Evolutionary conservation across 2,888 invertebrate genomes (phyloP).

Genomic region (Sarcophaga rosellei): DNA sequence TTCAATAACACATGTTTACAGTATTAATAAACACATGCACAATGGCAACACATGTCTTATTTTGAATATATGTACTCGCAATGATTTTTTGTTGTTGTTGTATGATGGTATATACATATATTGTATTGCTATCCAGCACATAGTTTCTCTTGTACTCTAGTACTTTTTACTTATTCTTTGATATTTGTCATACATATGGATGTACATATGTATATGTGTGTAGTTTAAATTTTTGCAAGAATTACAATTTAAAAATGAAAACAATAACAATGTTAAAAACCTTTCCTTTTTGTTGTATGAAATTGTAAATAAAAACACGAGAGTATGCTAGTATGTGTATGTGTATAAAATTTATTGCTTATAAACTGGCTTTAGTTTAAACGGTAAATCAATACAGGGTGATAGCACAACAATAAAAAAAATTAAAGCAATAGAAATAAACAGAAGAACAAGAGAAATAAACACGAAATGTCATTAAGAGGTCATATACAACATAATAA

Average conservation of each 20-base stretch:
- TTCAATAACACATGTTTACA: too few species aligned
- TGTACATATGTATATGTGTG: too few species aligned
- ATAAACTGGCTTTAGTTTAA: not conserved
- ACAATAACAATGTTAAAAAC: not conserved
- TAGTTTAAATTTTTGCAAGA: not conserved
- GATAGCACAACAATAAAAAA: constrained; percentile 6
- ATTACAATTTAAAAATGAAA: not conserved
- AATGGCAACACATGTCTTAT: too few species aligned
- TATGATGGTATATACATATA: too few species aligned
- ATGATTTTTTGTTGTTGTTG: too few species aligned
- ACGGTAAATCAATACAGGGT: constrained; percentile 50
- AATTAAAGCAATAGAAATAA: constrained; percentile 22
- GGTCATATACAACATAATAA: constrained; percentile 29
- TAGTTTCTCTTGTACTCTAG: too few species aligned
- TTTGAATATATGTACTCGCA: too few species aligned
- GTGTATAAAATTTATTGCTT: not conserved
- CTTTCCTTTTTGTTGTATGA: not conserved
- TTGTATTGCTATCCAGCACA: too few species aligned
- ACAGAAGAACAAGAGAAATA: not conserved
- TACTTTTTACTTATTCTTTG: too few species aligned
- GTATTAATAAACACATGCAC: too few species aligned
- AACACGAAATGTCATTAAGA: constrained; percentile 39
- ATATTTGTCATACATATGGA: too few species aligned
- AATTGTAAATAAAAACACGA: not conserved
- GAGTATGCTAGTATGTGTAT: too few species aligned